Evolutionary conservation across 2,797 vertebrate species (phyloP).

Genomic region (Cynopterus sphinx): DNA sequence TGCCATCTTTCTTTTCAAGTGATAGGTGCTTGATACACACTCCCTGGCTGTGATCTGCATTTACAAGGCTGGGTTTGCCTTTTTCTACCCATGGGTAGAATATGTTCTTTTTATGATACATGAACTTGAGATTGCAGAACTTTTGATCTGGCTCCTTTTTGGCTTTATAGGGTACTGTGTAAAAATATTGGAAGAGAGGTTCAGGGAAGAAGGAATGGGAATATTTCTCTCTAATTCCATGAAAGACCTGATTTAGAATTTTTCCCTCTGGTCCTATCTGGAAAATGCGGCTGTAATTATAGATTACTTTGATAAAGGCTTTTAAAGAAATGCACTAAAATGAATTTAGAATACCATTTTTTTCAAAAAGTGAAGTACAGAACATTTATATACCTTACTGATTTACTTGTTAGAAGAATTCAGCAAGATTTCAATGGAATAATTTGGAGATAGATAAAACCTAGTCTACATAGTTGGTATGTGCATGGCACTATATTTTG

Average conservation of each 20-base stretch:
- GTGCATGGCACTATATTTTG: neutral
- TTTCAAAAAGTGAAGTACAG: neutral
- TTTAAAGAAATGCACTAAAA: slow-evolving; percentile 38
- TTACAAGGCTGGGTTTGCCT: neutral
- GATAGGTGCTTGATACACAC: slow-evolving; percentile 54
- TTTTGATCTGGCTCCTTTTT: slow-evolving; percentile 56
- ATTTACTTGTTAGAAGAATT: slow-evolving; percentile 32
- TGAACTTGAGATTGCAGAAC: neutral
- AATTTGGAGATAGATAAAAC: neutral
- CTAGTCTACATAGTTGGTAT: neutral
- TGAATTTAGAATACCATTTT: slow-evolving; percentile 51
- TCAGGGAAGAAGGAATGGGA: slow-evolving; percentile 1
- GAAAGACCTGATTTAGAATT: slow-evolving; percentile 38
- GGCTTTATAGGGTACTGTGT: slow-evolving; percentile 10
- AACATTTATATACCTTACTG: neutral
- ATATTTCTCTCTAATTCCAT: slow-evolving; percentile 7
- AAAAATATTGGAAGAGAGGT: slow-evolving; percentile 23
- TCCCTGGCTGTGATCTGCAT: slow-evolving; percentile 43
- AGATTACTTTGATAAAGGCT: slow-evolving; percentile 56
- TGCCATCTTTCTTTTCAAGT: slow-evolving; percentile 60
- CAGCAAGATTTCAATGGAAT: neutral
- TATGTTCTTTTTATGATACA: slow-evolving; percentile 57
- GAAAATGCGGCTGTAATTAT: slow-evolving; percentile 27
- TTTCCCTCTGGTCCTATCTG: slow-evolving; percentile 40
- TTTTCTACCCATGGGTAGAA: slow-evolving; percentile 16